Evolutionary conservation across 2,797 vertebrate genomes (phyloP), one percentile per base, ranked within the genome.

Genomic region (Selene dorsalis): DNA sequence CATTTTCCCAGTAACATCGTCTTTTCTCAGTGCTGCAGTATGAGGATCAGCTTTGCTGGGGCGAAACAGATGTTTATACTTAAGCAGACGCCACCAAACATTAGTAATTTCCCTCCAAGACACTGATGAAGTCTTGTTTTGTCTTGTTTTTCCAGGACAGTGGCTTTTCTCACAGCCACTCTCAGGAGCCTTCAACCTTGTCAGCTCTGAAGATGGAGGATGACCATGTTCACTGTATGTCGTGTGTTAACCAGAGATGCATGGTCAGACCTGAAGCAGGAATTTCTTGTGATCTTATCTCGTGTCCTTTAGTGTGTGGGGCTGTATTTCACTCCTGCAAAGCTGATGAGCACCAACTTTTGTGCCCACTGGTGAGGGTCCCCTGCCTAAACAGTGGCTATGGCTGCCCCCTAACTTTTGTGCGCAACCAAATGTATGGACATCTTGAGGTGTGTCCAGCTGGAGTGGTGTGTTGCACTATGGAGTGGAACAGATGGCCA

Each of bases 401-500:
- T 75, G 98, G 98, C 79, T 99, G 98, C 91, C 97, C 98, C 0
- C 94, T 95, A 86, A 90, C 90, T 63, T 84, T 99, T 89, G 89
- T 95, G 28, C 96, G 97, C 79, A 96, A 95, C 87, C 97, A 98
- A 88, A 96, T 98, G 84, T 96, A 95, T 52, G 96, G 97, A 55
- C 98, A 99, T 87, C 95, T 99, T n/a, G 96, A 97, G 88, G 90
- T 96, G 73, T 99, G 98, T 88, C 98, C 98, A n/a, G 98, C 98
- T 50, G 97, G 97, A 47, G 97, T 98, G 56, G 97, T 99, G 18
- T 98, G 96, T 91, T 99, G 98, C 93, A 99, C 97, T n/a, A 99
- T 99, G 98, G 97, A 99, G 87, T 99, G 98, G 98, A 99, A 99
- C 84, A 94, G 97, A 80, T 99, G 98, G 97, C 97, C 97, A 0